phyloP scores from a whole-genome alignment of 2,888 invertebrate genomes.

The Rotaria sp. region DNA sequence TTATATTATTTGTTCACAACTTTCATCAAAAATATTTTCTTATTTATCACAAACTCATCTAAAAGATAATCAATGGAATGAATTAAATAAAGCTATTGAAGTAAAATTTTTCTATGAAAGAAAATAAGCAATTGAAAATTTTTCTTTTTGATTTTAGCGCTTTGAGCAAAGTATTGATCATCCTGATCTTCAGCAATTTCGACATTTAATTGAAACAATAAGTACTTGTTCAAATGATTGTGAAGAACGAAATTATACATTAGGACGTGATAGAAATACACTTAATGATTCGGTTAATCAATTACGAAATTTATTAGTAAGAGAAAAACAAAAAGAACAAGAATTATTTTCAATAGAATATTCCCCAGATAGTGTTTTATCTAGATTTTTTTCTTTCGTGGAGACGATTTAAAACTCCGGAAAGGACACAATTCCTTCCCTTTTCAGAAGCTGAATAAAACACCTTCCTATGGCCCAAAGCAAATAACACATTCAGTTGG shows the following conservation, averaged over 20 bases:
- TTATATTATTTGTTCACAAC: neutral
- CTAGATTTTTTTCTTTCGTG: too few relatives aligned
- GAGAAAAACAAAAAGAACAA: too few relatives aligned
- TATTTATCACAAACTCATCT: neutral
- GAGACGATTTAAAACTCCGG: too few relatives aligned
- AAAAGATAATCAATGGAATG: neutral
- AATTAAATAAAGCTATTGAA: neutral
- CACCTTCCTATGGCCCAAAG: too few relatives aligned
- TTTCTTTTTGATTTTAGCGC: neutral
- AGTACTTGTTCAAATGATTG: slow-evolving; percentile 7
- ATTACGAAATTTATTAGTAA: neutral
- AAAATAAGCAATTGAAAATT: neutral
- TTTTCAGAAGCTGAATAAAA: too few relatives aligned
- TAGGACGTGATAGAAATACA: slow-evolving; percentile 11
- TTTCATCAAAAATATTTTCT: neutral
- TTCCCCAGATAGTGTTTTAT: too few relatives aligned
- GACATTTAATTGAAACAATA: neutral
- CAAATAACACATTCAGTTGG: too few relatives aligned
- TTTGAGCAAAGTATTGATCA: slow-evolving; percentile 6
- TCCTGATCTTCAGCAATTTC: neutral
- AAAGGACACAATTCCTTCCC: too few relatives aligned
- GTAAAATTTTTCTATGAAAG: neutral
- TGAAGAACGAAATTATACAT: slow-evolving; percentile 27
- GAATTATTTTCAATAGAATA: neutral
- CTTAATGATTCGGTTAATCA: neutral